Evolutionary conservation across 2,113 vertebrate genomes (phyloP).

Genomic region (Rattus rattus): DNA sequence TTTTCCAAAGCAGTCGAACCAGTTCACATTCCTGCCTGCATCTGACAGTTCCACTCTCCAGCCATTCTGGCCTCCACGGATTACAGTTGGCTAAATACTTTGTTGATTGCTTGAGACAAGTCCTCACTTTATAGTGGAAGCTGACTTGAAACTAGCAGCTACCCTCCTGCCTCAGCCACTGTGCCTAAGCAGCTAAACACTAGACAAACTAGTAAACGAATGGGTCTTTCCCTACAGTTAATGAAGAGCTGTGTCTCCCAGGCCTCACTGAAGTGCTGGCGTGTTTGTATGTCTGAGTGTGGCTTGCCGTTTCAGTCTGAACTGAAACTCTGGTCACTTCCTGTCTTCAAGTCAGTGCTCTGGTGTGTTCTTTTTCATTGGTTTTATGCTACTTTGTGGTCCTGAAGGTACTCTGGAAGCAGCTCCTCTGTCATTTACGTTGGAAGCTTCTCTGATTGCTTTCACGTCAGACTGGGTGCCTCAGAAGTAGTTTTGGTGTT

Average conservation of each 20-base stretch:
- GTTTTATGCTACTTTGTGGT: slow-evolving; percentile 12
- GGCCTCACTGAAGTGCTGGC: slow-evolving; percentile 6
- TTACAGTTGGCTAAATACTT: background rate
- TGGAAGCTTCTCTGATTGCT: background rate
- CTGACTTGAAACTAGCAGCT: background rate
- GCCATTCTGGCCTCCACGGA: background rate
- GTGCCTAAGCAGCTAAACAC: background rate
- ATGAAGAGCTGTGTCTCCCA: background rate
- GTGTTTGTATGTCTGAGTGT: background rate
- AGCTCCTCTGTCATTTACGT: background rate
- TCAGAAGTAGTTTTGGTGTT: background rate
- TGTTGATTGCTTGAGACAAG: background rate
- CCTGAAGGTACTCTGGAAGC: background rate
- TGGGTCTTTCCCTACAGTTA: slow-evolving; percentile 4
- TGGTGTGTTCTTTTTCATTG: background rate
- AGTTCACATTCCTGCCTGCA: background rate
- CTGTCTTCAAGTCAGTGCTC: background rate
- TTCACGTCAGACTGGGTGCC: background rate
- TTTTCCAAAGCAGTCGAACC: background rate
- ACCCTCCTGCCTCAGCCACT: background rate
- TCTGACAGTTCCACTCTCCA: background rate
- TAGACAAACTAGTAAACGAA: background rate
- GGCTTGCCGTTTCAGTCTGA: background rate
- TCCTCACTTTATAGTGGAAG: background rate
- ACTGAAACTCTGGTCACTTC: slow-evolving; percentile 9